Base-by-base conservation (phyloP, 1,140 invertebrate species). In the Lasioglossum baleicum region DNA sequence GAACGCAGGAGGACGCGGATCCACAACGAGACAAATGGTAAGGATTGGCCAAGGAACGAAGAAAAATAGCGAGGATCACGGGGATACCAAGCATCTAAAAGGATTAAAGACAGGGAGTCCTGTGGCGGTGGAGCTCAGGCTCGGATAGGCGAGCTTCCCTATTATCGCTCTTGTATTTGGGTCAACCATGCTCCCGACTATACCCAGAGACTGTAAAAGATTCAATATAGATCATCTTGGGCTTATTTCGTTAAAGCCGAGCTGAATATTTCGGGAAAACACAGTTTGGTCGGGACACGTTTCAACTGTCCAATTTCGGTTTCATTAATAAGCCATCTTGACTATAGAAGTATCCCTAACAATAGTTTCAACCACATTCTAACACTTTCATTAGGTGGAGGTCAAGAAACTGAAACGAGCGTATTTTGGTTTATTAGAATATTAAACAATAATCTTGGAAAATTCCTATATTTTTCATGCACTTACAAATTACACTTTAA, bases 171-270 rank as follows among this genome's bases (percentile, higher is more conserved):
- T 60, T 13, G 64, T 68, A 81, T 72, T 53, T 51, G 31, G 68
- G 70, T 82, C 82, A 83, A 83, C 70, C 51, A 73, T 48, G 53
- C 48, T 35, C 53, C 13, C 6, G 44, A n/a, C 58, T 65, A 65
- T n/a, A 26, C 40, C 31, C 20, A 17, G 61, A n/a, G 11, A 31
- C 15, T 17, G 51, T 35, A 20, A 35, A 31, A 20, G 13, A 64
- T 64, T 13, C 17, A 8, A 40, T 40, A 40, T 40, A 20, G 61
- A 64, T 64, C 61, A 61, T 63, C 61, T 13, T 35, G 26, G 13
- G 61, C 31, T 63, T 63, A 63, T 63, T 66, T 66, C 40, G 42
- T 13, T 10, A 48, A 0, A n/a, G 11, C 7, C 3, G 51, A 44
- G 51, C 2, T 2, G 17, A 56, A n/a, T n/a, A n/a, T 56, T 56